A percentile compares a stretch with the other conserved stretches of the same genome.
Conservation (phyloP, 1,140 invertebrate genomes). For the Zeugodacus cucurbitae region DNA sequence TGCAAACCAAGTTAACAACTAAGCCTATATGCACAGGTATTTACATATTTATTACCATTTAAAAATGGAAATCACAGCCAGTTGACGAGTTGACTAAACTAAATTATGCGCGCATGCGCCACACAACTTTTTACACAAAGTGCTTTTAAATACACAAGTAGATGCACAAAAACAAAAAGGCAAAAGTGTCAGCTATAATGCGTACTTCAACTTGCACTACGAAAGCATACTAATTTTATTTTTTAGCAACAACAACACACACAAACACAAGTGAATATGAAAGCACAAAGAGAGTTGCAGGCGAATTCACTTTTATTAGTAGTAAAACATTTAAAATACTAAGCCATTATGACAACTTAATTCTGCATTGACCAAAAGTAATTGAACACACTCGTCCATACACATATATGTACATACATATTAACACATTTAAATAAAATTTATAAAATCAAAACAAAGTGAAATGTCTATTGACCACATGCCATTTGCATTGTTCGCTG, state of each 20-base stretch:
- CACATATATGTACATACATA: neutral
- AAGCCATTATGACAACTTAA: constrained; percentile 14
- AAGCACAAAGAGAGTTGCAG: neutral
- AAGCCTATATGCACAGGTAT: no score
- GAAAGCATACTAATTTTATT: constrained; percentile 8
- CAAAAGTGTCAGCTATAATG: neutral
- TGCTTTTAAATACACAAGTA: neutral
- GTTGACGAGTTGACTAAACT: no score
- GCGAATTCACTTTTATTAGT: neutral
- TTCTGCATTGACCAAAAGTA: constrained; percentile 1
- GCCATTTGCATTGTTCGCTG: neutral
- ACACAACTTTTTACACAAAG: neutral
- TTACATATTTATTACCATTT: no score
- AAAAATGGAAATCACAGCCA: no score
- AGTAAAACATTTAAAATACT: neutral
- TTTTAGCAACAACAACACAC: neutral
- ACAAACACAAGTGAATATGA: neutral
- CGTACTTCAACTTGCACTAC: neutral
- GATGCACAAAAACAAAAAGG: neutral
- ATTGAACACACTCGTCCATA: neutral
- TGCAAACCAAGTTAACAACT: no score
- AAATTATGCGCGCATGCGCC: neutral
- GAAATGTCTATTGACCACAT: neutral
- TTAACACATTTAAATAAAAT: neutral
- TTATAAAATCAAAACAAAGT: constrained; percentile 21